Base-by-base conservation (phyloP, 2,888 invertebrate species). In the Pyralis farinalis region DNA sequence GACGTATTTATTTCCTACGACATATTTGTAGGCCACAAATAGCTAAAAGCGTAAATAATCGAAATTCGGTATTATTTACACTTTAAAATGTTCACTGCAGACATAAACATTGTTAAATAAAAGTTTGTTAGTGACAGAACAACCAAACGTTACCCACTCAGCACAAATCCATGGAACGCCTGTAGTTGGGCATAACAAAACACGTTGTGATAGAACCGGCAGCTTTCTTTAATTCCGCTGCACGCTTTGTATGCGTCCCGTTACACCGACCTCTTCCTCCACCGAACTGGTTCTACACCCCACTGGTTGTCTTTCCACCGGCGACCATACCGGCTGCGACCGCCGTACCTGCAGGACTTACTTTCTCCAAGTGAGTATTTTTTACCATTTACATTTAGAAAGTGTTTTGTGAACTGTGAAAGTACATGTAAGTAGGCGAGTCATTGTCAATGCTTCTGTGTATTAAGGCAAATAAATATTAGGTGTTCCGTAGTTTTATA, bases 181-280 rank as follows among this genome's bases (percentile, higher is more conserved):
- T 16, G 25, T 7, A 16, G 25, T 8, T 25, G 25, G n/a, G 7
- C n/a, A 25, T 7, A 25, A 25, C 25, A 25, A 25, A 25, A 25
- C 25, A 25, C 25, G 25, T 5, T 4, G 4, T 16, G 25, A 25
- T 25, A 25, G 25, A 16, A 16, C 25, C 25, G n/a, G 39, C 44
- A 42, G 45, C 55, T 71, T 68, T 69, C 75, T 77, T 77, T 61
- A 39, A 54, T 56, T 59, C 61, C 50, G 67, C 55, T 52, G 53
- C 48, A 43, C 53, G 56, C 60, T 80, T 80, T 71, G 75, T 78
- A 79, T 80, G 75, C 82, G 73, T 56, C 55, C 85, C 84, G 85
- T 85, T 85, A 84, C 64, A 47, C 63, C 78, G 77, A 76, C 78
- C 83, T 75, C 71, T 57, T 56, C 58, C 51, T 53, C 48, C 47